phyloP scores from a whole-genome alignment of 2,797 vertebrate species.

The Heliangelus exortis region DNA sequence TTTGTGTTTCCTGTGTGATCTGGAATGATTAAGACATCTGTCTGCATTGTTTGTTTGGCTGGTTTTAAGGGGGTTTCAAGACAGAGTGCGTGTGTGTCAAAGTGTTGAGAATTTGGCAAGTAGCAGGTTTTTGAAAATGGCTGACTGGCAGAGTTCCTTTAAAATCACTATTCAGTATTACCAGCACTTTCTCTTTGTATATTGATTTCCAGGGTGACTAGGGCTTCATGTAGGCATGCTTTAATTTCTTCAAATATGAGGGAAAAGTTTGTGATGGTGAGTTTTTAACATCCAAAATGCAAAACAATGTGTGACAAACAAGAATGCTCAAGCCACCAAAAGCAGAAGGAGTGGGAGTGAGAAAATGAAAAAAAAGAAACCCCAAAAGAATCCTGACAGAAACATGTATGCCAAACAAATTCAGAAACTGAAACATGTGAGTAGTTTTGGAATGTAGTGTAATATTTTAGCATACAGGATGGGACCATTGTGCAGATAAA shows the following conservation, averaged over 20 bases:
- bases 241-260: neutral
- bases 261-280: neutral
- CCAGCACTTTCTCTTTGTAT: neutral
- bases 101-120: neutral
- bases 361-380: constrained; percentile 35
- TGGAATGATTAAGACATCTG: neutral
- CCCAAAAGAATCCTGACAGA: constrained; percentile 15
- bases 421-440: neutral
- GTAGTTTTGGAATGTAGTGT: neutral
- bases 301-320: neutral
- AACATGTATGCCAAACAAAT: constrained; percentile 12
- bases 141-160: neutral
- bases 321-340: neutral
- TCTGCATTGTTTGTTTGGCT: neutral
- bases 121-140: neutral
- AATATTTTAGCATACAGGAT: constrained; percentile 40
- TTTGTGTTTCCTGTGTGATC: constrained; percentile 1
- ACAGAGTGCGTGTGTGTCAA: neutral
- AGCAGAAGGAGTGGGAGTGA: neutral
- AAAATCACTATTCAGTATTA: neutral
- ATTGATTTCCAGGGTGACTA: neutral
- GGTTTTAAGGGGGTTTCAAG: neutral
- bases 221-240: neutral
- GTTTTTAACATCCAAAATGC: neutral
- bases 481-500: constrained; percentile 38